These are phyloP conservation scores for Macrocentrus cingulum DNA, from an alignment of 1,140 invertebrate genomes.

Conservation along the genomic window DNA sequence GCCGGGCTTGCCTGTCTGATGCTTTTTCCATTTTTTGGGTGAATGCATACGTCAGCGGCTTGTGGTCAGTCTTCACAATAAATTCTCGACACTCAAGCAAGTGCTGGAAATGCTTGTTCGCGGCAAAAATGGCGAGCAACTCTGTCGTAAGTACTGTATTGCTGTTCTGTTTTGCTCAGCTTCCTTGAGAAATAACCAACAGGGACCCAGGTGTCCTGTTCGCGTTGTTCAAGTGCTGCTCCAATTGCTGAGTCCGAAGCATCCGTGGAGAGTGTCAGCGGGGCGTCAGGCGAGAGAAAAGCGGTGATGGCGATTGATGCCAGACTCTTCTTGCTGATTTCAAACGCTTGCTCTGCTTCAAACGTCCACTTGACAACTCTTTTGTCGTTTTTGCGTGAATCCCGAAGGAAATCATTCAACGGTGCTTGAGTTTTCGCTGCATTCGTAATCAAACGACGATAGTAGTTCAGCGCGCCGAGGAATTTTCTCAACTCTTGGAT, in stretches of 20 bases:
- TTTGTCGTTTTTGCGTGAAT: constrained; percentile 36
- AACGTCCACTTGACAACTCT: constrained; percentile 38
- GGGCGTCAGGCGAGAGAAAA: constrained; percentile 29
- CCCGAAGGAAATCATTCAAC: constrained; percentile 29
- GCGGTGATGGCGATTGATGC: constrained; percentile 34
- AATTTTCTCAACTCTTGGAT: constrained; percentile 43
- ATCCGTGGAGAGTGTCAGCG: constrained; percentile 34
- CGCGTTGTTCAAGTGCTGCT: constrained; percentile 42
- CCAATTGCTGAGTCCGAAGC: constrained; percentile 47
- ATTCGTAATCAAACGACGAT: constrained; percentile 35
- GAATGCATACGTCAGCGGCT: not conserved
- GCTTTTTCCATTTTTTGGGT: not conserved
- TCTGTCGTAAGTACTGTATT: constrained; percentile 12
- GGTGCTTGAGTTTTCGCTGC: constrained; percentile 32
- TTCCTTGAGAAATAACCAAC: constrained; percentile 51
- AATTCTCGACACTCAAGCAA: not conserved
- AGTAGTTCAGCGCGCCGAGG: constrained; percentile 51
- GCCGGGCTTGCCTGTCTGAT: not conserved
- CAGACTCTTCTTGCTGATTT: constrained; percentile 46
- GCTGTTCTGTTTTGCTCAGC: not conserved
- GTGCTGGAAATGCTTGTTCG: constrained; percentile 3
- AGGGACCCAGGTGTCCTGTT: constrained; percentile 34
- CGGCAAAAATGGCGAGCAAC: constrained; percentile 7
- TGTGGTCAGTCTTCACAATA: constrained; percentile 4
- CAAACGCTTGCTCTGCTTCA: constrained; percentile 41